Evolutionary conservation across 2,797 vertebrate genomes (phyloP).

Genomic region (Gambelia wislizenii): DNA sequence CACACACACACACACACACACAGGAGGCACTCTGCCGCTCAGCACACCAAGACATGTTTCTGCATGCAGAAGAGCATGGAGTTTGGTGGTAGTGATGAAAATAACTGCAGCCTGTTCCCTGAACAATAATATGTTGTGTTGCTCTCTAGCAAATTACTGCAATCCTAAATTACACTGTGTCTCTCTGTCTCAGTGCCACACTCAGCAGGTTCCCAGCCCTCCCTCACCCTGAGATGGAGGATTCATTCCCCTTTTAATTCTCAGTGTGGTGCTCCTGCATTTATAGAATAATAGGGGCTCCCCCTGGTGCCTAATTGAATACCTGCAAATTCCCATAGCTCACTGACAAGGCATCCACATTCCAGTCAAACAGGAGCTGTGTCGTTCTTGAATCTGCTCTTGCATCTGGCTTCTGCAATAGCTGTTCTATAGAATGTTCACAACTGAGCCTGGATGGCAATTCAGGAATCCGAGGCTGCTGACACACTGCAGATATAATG

Average conservation of each 20-base stretch:
- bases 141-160: slow-evolving; percentile 4
- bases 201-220: slow-evolving; percentile 40
- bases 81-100: not conserved
- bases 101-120: not conserved
- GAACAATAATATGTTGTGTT: not conserved
- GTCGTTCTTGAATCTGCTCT: not conserved
- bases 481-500: no score
- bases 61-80: not conserved
- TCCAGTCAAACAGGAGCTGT: not conserved
- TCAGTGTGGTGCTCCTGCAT: slow-evolving; percentile 40
- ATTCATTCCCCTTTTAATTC: slow-evolving; percentile 27
- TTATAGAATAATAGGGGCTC: slow-evolving; percentile 78
- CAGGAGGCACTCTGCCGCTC: no score
- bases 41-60: not conserved
- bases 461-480: no score
- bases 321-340: slow-evolving; percentile 72
- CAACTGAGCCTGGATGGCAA: not conserved
- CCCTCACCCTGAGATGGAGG: slow-evolving; percentile 14
- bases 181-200: not conserved
- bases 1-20: fast-evolving
- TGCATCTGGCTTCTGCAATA: fast-evolving
- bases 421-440: not conserved
- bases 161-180: not conserved
- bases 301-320: slow-evolving; percentile 80
- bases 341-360: slow-evolving; percentile 51